Base-by-base conservation (phyloP, 2,888 invertebrate species). In the Hybos culiciformis region DNA sequence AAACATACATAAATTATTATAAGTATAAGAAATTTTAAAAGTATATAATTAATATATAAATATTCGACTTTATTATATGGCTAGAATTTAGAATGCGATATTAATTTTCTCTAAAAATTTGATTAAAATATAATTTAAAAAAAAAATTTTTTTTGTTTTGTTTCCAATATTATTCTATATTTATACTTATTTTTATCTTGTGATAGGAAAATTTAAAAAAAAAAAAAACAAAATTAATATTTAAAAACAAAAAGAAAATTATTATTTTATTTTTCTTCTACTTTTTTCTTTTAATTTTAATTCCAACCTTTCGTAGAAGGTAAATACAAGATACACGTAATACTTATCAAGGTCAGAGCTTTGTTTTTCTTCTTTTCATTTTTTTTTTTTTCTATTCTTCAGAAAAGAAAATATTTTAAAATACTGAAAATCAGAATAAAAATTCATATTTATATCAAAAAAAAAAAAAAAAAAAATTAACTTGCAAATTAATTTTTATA, bases 271-370 rank as follows among this genome's bases (percentile, higher is more conserved):
- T 52, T 54, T 51, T 19, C 20, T 36, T 36, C 36, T 54, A 51
- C 51, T 54, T 54, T 53, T 54, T 54, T 51, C 54, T 56, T 56
- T 59, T 61, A 57, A 60, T 46, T 48, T n/a, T 48, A 46, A 44
- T 61, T 62, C 61, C 62, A 61, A 62, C 60, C 62, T 62, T 59
- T 62, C 59, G 58, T 62, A 62, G 62, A 62, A 62, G 62, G 62
- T 62, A 62, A 62, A 58, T 62, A 62, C 61, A 51, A 51, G 54
- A 56, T 44, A 46, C 45, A 52, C 51, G 44, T 51, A 50, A 46
- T 20, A 21, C n/a, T 42, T n/a, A 46, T 46, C 48, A 50, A 50
- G 49, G 49, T 50, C 49, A 50, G 49, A 50, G 46, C 42, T 49
- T 49, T 46, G 42, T 38, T 42, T 46, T 43, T 44, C 20, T 14